Conservation (phyloP, 1,140 invertebrate genomes). For the Reticulitermes speratus region DNA sequence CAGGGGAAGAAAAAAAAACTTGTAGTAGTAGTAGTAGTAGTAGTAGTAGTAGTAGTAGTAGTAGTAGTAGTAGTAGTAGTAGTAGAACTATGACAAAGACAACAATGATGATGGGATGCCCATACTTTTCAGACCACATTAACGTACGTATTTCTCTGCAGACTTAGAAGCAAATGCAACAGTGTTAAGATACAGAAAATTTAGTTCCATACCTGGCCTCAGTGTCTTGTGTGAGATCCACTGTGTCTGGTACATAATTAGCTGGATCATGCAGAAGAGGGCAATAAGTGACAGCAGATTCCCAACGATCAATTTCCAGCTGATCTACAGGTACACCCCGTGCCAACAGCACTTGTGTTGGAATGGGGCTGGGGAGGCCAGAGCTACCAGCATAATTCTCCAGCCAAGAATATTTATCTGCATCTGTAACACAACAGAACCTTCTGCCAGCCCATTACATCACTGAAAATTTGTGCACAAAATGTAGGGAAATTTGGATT, state of each 20-base stretch:
- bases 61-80: too few relatives aligned
- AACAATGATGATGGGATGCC: too few relatives aligned
- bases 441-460: neutral
- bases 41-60: too few relatives aligned
- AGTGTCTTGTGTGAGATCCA: conserved; percentile 80
- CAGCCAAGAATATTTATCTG: conserved; percentile 66
- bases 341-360: conserved; percentile 39
- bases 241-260: conserved; percentile 83
- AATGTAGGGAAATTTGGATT: too few relatives aligned
- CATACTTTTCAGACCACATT: too few relatives aligned
- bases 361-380: conserved; percentile 58
- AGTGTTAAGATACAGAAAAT: too few relatives aligned
- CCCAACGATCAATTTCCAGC: conserved; percentile 67
- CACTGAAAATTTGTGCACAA: neutral
- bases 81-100: too few relatives aligned
- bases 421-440: conserved; percentile 44
- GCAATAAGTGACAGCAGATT: conserved; percentile 61
- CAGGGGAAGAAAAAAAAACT: too few relatives aligned
- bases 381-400: conserved; percentile 77
- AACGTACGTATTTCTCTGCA: too few relatives aligned
- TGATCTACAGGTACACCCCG: conserved; percentile 57
- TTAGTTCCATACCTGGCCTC: conserved; percentile 61
- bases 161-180: too few relatives aligned
- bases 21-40: too few relatives aligned
- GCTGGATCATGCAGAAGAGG: conserved; percentile 62